Percentiles rank a stretch among this genome's conserved stretches.
phyloP scores from a whole-genome alignment of 2,888 invertebrate species.

The Atherix ibis region DNA sequence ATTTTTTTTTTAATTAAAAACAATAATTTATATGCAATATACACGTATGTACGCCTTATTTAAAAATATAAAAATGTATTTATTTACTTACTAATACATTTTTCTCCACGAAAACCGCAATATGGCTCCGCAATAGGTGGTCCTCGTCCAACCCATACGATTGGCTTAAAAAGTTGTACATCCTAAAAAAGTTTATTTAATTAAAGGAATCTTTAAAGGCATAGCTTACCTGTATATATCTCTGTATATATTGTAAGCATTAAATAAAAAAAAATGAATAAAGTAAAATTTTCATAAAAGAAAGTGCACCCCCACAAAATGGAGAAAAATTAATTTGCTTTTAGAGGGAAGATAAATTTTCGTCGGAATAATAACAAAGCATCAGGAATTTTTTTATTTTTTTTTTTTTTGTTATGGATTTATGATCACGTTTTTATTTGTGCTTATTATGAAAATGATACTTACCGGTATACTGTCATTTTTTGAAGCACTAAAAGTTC shows the following conservation, averaged over 20 bases:
- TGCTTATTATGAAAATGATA: no score
- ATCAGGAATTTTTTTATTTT: no score
- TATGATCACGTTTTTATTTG: no score
- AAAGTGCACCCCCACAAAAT: background rate
- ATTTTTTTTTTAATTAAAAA: no score
- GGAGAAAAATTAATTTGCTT: no score
- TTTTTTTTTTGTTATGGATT: no score
- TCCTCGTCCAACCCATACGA: conserved; percentile 61
- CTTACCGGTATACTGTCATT: conserved; percentile 59
- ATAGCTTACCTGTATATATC: background rate
- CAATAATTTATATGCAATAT: no score
- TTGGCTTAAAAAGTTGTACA: conserved; percentile 50
- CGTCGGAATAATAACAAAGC: no score
- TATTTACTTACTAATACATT: conserved; percentile 66
- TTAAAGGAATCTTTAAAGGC: background rate
- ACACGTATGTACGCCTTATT: no score
- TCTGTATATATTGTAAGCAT: no score
- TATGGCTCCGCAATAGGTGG: conserved; percentile 72
- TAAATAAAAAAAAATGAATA: background rate
- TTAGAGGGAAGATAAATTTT: no score
- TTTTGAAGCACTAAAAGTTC: conserved; percentile 47
- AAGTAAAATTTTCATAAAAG: background rate
- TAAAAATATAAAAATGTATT: no score
- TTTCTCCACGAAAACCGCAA: conserved; percentile 82
- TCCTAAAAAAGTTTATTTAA: conserved; percentile 37